Evolutionary conservation across 1,140 invertebrate genomes (phyloP).

Genomic region (Leptopilina boulardi): DNA sequence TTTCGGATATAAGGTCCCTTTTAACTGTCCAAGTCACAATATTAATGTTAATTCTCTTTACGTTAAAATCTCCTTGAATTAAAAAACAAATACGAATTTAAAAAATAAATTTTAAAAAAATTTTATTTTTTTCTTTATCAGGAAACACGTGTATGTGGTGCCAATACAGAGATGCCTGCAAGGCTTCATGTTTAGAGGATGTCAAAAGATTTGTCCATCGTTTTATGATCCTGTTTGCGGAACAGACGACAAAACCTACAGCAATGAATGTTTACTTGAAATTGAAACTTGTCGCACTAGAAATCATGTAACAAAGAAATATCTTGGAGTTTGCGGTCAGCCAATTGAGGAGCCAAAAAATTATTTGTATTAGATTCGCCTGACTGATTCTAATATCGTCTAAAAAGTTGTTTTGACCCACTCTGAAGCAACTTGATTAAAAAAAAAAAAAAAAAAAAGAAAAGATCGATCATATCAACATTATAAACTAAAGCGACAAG

Average conservation of each 20-base stretch:
- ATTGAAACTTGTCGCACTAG: conserved; percentile 91
- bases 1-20: no score
- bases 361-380: conserved; percentile 78
- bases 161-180: conserved; percentile 89
- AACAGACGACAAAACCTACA: conserved; percentile 91
- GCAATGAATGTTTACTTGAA: conserved; percentile 93
- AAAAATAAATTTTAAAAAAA: no score
- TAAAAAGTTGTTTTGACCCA: conserved; percentile 42
- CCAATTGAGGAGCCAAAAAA: conserved; percentile 83
- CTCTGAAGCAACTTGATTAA: conserved; percentile 32
- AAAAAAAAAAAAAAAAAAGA: no score
- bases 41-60: no score
- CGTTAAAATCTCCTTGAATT: not conserved
- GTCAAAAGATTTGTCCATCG: conserved; percentile 88
- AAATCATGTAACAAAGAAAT: conserved; percentile 80
- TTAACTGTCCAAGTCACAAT: no score
- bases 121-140: conserved; percentile 71
- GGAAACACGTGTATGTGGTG: conserved; percentile 91
- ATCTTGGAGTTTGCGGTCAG: conserved; percentile 83
- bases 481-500: conserved; percentile 20
- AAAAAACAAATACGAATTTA: conserved; percentile 41
- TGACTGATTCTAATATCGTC: conserved; percentile 45
- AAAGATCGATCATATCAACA: conserved; percentile 20
- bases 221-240: conserved; percentile 94
- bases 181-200: conserved; percentile 89